Conservation (phyloP, 1,140 invertebrate species). For the Drosophila jambulina region DNA sequence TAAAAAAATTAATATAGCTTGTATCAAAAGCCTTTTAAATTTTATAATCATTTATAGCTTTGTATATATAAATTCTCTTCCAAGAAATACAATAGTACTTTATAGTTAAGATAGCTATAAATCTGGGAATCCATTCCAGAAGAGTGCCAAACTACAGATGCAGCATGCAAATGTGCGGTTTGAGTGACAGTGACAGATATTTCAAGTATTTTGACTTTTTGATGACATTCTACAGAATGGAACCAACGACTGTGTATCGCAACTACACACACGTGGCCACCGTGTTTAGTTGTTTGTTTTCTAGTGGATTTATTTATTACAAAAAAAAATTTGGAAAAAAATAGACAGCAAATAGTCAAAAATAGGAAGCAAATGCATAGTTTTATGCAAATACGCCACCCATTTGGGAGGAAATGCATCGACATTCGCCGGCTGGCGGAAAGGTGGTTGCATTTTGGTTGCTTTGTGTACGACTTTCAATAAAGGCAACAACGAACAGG, state of each 20-base stretch:
- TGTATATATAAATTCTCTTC: neutral
- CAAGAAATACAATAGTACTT: neutral
- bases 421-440: conserved; percentile 31
- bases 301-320: conserved; percentile 67
- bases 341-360: conserved; percentile 4
- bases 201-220: conserved; percentile 35
- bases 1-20: no score
- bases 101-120: neutral
- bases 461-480: conserved; percentile 62
- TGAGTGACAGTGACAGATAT: conserved; percentile 27
- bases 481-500: conserved; percentile 49
- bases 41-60: no score
- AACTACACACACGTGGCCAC: neutral
- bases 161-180: conserved; percentile 32
- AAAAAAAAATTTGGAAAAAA: conserved; percentile 5
- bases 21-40: no score
- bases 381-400: conserved; percentile 68
- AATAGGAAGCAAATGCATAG: conserved; percentile 54
- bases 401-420: conserved; percentile 45
- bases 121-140: neutral
- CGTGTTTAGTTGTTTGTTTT: conserved; percentile 29
- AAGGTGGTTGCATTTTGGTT: conserved; percentile 53
- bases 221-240: conserved; percentile 17
- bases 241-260: neutral
- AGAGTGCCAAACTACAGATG: neutral